phyloP scores from a whole-genome alignment of 2,888 invertebrate genomes.

The Cephalotes varians region DNA sequence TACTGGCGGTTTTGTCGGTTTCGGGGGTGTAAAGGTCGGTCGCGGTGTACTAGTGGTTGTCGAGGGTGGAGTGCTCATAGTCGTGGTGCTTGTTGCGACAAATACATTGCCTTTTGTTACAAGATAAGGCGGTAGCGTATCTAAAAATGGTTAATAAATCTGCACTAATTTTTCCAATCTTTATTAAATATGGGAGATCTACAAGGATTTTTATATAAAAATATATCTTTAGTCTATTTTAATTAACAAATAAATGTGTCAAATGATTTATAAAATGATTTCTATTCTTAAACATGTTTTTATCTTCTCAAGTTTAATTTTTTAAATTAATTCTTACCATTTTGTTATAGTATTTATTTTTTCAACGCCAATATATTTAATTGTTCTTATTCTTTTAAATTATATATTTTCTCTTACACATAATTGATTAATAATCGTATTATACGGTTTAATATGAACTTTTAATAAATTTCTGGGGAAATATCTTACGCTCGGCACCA shows the following conservation, averaged over 20 bases:
- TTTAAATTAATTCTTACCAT: not conserved
- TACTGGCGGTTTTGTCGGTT: constrained; percentile 88
- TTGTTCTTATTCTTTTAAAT: not conserved
- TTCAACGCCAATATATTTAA: not conserved
- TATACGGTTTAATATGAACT: not conserved
- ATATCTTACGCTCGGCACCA: constrained; percentile 85
- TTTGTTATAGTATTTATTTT: not conserved
- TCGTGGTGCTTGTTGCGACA: constrained; percentile 84
- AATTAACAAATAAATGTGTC: not conserved
- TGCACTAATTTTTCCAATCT: not conserved
- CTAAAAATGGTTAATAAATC: constrained; percentile 77
- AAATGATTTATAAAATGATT: not conserved
- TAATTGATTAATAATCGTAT: constrained; percentile 1
- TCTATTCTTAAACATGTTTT: not conserved
- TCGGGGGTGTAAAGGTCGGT: constrained; percentile 85
- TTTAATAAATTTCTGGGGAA: not conserved
- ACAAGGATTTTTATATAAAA: not conserved
- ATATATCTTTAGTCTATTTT: not conserved
- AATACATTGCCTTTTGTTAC: constrained; percentile 83
- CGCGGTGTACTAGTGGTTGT: constrained; percentile 85
- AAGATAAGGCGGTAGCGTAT: constrained; percentile 87
- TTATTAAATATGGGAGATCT: not conserved
- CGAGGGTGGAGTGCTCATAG: constrained; percentile 86
- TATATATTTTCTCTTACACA: not conserved
- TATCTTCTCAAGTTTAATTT: not conserved